A percentile compares a stretch with the other conserved stretches of the same genome.
Conservation (phyloP, 2,888 invertebrate species). For the Scaptomyza parva region DNA sequence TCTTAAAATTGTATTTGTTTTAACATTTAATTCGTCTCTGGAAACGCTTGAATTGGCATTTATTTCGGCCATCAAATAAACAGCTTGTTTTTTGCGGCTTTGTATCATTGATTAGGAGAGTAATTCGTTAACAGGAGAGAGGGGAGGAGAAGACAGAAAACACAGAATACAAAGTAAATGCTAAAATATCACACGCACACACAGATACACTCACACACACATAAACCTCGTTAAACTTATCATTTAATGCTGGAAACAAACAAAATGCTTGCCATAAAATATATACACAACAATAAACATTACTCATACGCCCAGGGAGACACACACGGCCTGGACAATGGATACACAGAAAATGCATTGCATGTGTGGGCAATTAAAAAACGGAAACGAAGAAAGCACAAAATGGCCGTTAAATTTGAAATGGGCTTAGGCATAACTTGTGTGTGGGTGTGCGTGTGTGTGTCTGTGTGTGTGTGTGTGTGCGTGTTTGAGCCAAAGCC, state of each 20-base stretch:
- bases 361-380: constrained; percentile 63
- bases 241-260: constrained; percentile 46
- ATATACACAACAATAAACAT: constrained; percentile 51
- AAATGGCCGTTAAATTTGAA: constrained; percentile 65
- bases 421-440: constrained; percentile 37
- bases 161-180: neutral
- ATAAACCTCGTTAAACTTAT: constrained; percentile 62
- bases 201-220: too few species aligned
- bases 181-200: constrained; percentile 23
- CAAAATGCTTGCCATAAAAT: constrained; percentile 55
- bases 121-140: constrained; percentile 23
- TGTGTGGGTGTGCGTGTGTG: neutral
- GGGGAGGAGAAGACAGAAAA: neutral
- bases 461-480: constrained; percentile 20
- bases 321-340: constrained; percentile 20
- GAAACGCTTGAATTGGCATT: neutral
- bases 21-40: too few species aligned
- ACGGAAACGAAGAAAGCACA: constrained; percentile 32
- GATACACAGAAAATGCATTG: constrained; percentile 31
- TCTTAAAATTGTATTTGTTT: too few species aligned
- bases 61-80: constrained; percentile 31
- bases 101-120: constrained; percentile 44
- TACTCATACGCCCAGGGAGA: constrained; percentile 49
- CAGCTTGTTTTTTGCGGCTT: constrained; percentile 12
- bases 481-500: constrained; percentile 24